Conservation (phyloP, 1,140 invertebrate species). For the Drosophila persimilis region DNA sequence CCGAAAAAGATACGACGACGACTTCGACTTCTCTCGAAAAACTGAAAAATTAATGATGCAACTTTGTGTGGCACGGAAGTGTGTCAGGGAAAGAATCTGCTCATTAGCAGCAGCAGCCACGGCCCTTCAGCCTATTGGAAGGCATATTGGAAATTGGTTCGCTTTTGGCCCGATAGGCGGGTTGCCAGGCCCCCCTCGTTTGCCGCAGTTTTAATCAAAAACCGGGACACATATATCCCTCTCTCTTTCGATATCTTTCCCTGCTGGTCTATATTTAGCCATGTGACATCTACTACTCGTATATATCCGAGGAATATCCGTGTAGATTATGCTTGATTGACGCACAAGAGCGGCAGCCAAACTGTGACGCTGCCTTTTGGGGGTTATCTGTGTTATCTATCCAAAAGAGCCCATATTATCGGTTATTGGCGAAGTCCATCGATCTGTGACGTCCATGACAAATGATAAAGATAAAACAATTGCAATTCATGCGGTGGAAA, state of each 20-base stretch:
- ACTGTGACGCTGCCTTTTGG: constrained; percentile 38
- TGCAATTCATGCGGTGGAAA: constrained; percentile 4
- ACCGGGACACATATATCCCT: constrained; percentile 35
- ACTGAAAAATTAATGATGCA: constrained; percentile 77
- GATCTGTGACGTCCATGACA: constrained; percentile 33
- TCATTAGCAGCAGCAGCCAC: constrained; percentile 47
- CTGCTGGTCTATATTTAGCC: constrained; percentile 53
- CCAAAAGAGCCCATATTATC: constrained; percentile 24
- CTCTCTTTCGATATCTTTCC: constrained; percentile 25
- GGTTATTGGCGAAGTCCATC: background rate
- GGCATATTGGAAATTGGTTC: constrained; percentile 44
- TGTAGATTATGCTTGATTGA: constrained; percentile 70
- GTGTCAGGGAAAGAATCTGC: constrained; percentile 67
- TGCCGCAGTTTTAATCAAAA: constrained; percentile 56
- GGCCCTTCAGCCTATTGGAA: background rate
- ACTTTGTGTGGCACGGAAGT: constrained; percentile 59
- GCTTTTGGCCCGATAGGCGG: constrained; percentile 19
- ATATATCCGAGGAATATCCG: constrained; percentile 11
- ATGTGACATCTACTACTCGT: constrained; percentile 39
- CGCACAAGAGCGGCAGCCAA: constrained; percentile 38
- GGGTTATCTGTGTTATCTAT: constrained; percentile 35
- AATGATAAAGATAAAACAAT: constrained; percentile 26
- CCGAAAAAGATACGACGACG: constrained; percentile 19
- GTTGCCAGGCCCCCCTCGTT: constrained; percentile 32
- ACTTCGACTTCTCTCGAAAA: constrained; percentile 37